A percentile compares a stretch with the other conserved stretches of the same genome.
Conservation (phyloP, 2,797 vertebrate genomes). For the Oreochromis mossambicus region DNA sequence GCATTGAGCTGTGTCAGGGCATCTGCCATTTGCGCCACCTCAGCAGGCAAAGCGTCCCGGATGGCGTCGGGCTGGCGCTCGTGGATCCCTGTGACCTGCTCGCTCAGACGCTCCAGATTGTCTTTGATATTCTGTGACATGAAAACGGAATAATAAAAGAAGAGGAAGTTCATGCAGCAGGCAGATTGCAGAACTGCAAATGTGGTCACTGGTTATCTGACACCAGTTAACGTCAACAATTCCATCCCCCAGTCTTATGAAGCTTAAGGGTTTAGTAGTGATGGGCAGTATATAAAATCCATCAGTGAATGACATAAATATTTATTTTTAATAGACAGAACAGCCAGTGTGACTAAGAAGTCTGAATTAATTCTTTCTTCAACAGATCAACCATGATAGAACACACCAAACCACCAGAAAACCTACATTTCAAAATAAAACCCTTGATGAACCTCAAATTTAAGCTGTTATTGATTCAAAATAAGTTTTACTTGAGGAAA, state of each 20-base stretch:
- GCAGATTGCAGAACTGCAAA: background rate
- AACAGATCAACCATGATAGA: background rate
- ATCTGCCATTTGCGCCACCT: constrained; percentile 86
- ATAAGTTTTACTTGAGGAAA: background rate
- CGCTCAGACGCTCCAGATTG: constrained; percentile 84
- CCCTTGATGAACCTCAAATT: background rate
- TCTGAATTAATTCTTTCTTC: background rate
- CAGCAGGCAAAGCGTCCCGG: constrained; percentile 81
- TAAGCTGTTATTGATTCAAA: background rate
- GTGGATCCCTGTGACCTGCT: constrained; percentile 84
- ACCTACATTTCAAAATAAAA: background rate
- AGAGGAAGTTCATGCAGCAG: background rate
- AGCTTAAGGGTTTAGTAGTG: background rate
- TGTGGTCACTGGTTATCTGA: background rate
- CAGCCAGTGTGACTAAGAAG: background rate
- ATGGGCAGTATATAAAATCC: background rate
- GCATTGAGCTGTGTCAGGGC: constrained; percentile 86
- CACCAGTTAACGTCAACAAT: background rate
- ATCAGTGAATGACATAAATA: background rate
- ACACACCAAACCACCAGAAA: background rate
- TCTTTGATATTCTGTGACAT: constrained; percentile 84
- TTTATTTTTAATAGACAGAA: background rate
- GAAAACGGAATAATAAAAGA: background rate
- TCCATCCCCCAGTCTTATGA: background rate
- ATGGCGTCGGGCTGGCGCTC: constrained; percentile 89